phyloP scores from a whole-genome alignment of 2,797 vertebrate genomes.

The Thamnophis elegans region DNA sequence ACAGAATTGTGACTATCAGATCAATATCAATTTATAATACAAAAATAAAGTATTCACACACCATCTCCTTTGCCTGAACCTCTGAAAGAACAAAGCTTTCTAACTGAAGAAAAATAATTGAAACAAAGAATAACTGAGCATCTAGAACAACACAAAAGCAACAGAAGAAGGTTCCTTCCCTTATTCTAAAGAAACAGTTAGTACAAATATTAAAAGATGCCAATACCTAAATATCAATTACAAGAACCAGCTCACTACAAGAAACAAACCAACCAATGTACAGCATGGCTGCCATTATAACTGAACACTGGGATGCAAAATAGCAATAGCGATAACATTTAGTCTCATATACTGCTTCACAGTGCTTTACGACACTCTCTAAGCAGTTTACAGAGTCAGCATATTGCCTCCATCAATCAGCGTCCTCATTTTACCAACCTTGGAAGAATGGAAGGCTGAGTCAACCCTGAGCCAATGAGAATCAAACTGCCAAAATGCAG shows the following conservation, averaged over 20 bases:
- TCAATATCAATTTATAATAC: not conserved
- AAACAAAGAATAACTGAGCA: not conserved
- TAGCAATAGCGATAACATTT: too few relatives aligned
- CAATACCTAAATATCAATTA: not conserved
- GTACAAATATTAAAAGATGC: not conserved
- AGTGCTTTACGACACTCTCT: too few relatives aligned
- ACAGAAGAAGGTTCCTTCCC: not conserved
- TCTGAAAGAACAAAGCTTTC: not conserved
- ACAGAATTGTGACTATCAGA: not conserved
- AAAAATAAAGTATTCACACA: not conserved
- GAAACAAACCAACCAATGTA: not conserved
- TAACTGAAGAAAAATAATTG: not conserved
- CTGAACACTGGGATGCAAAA: not conserved
- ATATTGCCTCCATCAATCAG: too few relatives aligned
- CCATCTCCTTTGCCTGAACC: not conserved
- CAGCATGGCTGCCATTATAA: not conserved
- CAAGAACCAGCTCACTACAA: not conserved
- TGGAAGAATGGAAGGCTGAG: too few relatives aligned
- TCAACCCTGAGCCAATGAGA: not conserved
- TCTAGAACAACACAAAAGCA: not conserved
- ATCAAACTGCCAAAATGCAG: not conserved
- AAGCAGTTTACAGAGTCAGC: too few relatives aligned
- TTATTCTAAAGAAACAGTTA: not conserved
- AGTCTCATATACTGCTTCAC: too few relatives aligned
- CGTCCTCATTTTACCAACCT: too few relatives aligned